phyloP scores from a whole-genome alignment of 1,140 invertebrate species.

The Cotesia vestalis region DNA sequence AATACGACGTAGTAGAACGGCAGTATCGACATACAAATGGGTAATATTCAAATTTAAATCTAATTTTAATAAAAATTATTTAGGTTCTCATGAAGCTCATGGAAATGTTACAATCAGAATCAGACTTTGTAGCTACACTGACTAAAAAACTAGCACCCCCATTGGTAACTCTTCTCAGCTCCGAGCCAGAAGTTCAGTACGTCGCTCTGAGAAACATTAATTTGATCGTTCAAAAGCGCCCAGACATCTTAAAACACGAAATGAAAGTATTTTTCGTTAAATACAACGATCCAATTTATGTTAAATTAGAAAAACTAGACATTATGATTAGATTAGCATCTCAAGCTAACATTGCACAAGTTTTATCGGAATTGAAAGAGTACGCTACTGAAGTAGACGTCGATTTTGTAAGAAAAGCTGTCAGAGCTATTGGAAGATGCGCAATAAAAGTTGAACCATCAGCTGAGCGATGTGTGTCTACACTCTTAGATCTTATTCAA shows the following conservation, averaged over 20 bases:
- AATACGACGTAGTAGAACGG: too few species aligned
- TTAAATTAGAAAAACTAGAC: conserved; percentile 98
- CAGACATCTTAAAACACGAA: conserved; percentile 99
- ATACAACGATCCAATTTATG: conserved; percentile 99
- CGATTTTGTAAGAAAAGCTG: conserved; percentile 99
- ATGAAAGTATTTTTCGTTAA: conserved; percentile 99
- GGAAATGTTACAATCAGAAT: conserved; percentile 93
- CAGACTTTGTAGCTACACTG: conserved; percentile 93
- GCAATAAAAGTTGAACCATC: conserved; percentile 99
- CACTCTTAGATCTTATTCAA: conserved; percentile 98
- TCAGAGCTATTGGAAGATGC: conserved; percentile 97
- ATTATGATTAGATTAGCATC: conserved; percentile 99
- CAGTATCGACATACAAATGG: too few species aligned
- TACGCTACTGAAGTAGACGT: conserved; percentile 99
- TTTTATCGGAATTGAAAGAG: conserved; percentile 98
- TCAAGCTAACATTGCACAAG: conserved; percentile 98
- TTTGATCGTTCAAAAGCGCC: conserved; percentile 98
- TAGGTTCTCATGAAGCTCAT: conserved; percentile 94
- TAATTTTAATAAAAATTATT: conserved; percentile 24
- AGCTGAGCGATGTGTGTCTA: conserved; percentile 97
- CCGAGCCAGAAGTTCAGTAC: conserved; percentile 99
- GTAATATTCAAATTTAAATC: not conserved
- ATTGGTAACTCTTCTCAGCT: conserved; percentile 96
- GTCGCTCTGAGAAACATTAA: conserved; percentile 99
- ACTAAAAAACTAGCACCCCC: conserved; percentile 98